Percentiles rank a stretch among this genome's conserved stretches.
Evolutionary conservation across 2,797 vertebrate genomes (phyloP).

Genomic region (Xyrichtys novacula): DNA sequence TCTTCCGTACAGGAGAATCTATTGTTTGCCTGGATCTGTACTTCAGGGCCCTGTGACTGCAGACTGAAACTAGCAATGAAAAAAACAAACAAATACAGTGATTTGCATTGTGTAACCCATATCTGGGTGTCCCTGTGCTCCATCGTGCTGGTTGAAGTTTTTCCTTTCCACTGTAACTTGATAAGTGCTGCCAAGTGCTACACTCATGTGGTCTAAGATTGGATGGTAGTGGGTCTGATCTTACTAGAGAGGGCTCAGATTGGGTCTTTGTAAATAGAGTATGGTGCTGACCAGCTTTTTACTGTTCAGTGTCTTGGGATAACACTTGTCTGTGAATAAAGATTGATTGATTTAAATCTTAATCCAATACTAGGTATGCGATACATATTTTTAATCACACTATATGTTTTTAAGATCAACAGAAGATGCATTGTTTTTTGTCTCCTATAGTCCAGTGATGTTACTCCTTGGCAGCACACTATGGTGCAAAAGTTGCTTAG

Average conservation of each 20-base stretch:
- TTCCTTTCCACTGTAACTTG: no score
- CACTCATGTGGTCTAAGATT: no score
- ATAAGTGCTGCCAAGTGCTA: no score
- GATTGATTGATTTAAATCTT: background rate
- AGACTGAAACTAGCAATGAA: constrained; percentile 1
- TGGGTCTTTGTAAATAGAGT: no score
- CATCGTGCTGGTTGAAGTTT: no score
- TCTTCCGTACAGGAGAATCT: constrained; percentile 62
- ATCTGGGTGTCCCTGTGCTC: no score
- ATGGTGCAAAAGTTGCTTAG: constrained; percentile 48
- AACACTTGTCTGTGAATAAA: background rate
- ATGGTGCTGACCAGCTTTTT: no score
- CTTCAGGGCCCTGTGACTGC: constrained; percentile 58
- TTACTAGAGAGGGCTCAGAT: no score
- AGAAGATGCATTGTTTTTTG: background rate
- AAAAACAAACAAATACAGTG: no score
- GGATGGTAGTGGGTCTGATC: no score
- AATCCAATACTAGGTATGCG: background rate
- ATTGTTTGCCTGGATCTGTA: constrained; percentile 63
- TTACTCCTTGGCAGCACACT: constrained; percentile 9
- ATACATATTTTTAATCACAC: background rate
- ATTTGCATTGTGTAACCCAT: background rate
- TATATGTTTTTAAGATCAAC: background rate
- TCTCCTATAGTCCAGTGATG: constrained; percentile 4
- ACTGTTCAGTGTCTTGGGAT: no score